Percentiles rank a stretch among this genome's conserved stretches.
phyloP scores from a whole-genome alignment of 2,797 vertebrate species.

The Sus cebifrons region DNA sequence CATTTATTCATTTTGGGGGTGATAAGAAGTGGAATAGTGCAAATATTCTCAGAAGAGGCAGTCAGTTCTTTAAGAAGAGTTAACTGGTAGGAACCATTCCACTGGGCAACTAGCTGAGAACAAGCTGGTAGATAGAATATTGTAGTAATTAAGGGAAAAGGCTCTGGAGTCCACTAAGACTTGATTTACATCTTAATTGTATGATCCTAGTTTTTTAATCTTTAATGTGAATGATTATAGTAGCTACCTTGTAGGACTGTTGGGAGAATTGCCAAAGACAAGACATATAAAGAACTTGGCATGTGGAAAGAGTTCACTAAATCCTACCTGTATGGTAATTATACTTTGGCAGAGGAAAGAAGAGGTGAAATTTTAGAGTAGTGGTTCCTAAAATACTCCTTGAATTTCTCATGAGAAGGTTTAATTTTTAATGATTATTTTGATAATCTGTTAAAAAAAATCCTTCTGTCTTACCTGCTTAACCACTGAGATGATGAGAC shows the following conservation, averaged over 20 bases:
- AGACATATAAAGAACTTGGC: not conserved
- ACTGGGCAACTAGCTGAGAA: slow-evolving; percentile 12
- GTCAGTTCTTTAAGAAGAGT: not conserved
- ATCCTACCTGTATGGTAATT: not conserved
- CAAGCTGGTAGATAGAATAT: not conserved
- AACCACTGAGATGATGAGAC: not conserved
- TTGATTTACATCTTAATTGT: not conserved
- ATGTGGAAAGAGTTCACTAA: not conserved
- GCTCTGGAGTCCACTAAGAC: not conserved
- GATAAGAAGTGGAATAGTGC: not conserved
- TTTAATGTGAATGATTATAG: not conserved
- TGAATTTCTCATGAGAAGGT: not conserved
- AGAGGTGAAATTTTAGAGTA: not conserved
- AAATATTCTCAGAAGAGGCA: not conserved
- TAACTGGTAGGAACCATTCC: not conserved
- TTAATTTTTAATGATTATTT: slow-evolving; percentile 59
- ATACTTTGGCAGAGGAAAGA: not conserved
- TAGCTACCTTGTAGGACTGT: not conserved
- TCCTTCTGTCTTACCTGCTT: not conserved
- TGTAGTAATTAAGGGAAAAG: slow-evolving; percentile 6
- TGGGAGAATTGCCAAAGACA: not conserved
- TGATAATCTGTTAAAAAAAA: slow-evolving; percentile 37
- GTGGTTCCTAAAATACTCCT: not conserved
- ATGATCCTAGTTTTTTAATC: not conserved
- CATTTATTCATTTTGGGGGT: not conserved